Percentiles rank a stretch among this genome's conserved stretches.
phyloP scores from a whole-genome alignment of 2,797 vertebrate genomes.

The Delichon dasypus region DNA sequence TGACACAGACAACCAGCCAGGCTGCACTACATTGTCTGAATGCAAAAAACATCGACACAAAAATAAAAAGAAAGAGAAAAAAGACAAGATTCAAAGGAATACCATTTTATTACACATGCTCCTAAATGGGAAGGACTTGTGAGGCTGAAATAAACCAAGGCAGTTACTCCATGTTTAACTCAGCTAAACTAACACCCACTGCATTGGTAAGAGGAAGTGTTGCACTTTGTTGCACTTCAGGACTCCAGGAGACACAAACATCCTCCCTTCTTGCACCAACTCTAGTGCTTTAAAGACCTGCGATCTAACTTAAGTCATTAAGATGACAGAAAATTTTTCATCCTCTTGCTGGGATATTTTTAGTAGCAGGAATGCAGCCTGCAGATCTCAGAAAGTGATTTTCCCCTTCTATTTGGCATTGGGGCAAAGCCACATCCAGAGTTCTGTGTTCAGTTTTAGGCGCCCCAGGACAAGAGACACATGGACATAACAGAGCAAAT shows the following conservation, averaged over 20 bases:
- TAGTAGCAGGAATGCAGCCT: neutral
- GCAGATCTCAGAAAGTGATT: neutral
- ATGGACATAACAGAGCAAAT: neutral
- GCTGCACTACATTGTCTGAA: neutral
- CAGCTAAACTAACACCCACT: neutral
- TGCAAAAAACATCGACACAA: neutral
- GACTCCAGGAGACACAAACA: neutral
- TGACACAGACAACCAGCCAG: neutral
- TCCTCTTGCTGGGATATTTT: neutral
- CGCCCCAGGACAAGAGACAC: neutral
- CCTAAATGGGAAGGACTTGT: neutral
- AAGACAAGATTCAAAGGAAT: neutral
- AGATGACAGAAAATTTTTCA: neutral
- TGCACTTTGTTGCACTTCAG: neutral
- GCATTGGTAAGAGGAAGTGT: neutral
- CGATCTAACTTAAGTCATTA: neutral
- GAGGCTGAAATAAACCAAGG: conserved; percentile 8
- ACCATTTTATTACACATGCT: neutral
- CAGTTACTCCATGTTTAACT: neutral
- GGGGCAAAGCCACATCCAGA: neutral
- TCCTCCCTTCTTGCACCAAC: neutral
- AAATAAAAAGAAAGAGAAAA: neutral
- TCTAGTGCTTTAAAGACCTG: neutral
- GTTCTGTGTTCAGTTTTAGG: neutral
- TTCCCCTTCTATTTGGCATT: neutral